Evolutionary conservation across 1,140 invertebrate species (phyloP), one percentile per base, ranked within the genome.

Genomic region (Brachionus manjavacas): DNA sequence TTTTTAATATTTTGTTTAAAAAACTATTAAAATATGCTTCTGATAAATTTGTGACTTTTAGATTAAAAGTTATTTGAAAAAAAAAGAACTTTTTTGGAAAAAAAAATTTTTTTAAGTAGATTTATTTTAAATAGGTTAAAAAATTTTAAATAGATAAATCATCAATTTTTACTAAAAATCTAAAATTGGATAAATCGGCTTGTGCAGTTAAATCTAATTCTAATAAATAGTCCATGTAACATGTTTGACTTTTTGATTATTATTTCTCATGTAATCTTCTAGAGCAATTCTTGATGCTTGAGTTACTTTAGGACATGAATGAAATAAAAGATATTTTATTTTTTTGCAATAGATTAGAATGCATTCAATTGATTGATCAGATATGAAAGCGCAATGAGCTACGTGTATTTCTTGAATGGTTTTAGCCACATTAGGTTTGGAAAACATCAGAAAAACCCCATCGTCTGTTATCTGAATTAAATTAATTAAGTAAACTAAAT

Each of bases 221-320:
- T 68, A 81, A 81, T 81, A 81, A 25, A 81, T 68, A 25, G 79
- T 81, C 79, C 79, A 81, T 41, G 79, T 81, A 25, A 81, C 31
- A n/a, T 81, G 79, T 12, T 81, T 81, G 4, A 81, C 39, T 81
- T 64, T 81, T 68, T 81, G 52, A 35, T 64, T 39, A 12, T 25
- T 43, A 64, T 16, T 60, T 23, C 8, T 64, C 79, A 81, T 64
- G 25, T 64, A 81, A 60, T 60, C 52, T 35, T 81, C 79, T 1
- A 81, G 23, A 20, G 52, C 79, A 14, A 81, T 11, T 43, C 79
- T 81, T 64, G 79, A 64, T 11, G 52, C 52, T 12, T 11, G 49
- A 12, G 79, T 81, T 8, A 81, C 52, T 64, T 81, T 81, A 8
- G 49, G 49, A 64, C 79, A 81, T 6, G 16, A 28, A 46, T 81